Evolutionary conservation across 2,888 invertebrate genomes (phyloP), one percentile per base, ranked within the genome.

Genomic region (Subacronicta megacephala): DNA sequence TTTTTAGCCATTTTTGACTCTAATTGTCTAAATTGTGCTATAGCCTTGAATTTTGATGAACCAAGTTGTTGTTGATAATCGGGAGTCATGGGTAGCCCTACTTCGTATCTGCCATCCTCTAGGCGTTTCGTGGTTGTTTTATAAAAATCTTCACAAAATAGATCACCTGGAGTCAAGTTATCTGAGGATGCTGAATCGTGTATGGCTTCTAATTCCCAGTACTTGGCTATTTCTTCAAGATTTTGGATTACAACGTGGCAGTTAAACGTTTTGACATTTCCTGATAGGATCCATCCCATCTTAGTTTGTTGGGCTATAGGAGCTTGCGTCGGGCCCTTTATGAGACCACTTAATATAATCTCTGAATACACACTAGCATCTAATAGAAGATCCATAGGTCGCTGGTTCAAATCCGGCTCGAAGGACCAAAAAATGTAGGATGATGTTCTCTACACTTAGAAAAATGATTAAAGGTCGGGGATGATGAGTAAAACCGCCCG

Each of bases 301-400:
- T 23, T 26, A 12, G 46, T 47, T n/a, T 47, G 37, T 17, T 47
- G 46, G n/a, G 46, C 47, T 29, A 49, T 49, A 3, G 47, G 47
- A 7, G 38, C 47, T 12, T 49, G 38, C 12, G 12, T 12, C 38
- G 38, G 38, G 2, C 47, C 38, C 18, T 49, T 49, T 13, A 49
- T 49, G 4, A 49, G 47, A 15, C 47, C 47, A 7, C 29, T 15
- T 29, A 40, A 38, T 29, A 49, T 49, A 7, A 40, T 49, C 13
- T 49, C 29, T 10, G 47, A 49, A 13, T 38, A 47, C 4, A 47
- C 26, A 17, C 47, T 29, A 1, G 17, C 47, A 37, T 47, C 47
- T 26, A 47, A 38, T 10, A 36, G 36, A 12, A 46, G 23, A 10
- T 47, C 26, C 4, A 47, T 47, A 15, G 26, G 47, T 6, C 26